Base-by-base conservation (phyloP, 2,888 invertebrate species). In the Tetranychus truncatus region DNA sequence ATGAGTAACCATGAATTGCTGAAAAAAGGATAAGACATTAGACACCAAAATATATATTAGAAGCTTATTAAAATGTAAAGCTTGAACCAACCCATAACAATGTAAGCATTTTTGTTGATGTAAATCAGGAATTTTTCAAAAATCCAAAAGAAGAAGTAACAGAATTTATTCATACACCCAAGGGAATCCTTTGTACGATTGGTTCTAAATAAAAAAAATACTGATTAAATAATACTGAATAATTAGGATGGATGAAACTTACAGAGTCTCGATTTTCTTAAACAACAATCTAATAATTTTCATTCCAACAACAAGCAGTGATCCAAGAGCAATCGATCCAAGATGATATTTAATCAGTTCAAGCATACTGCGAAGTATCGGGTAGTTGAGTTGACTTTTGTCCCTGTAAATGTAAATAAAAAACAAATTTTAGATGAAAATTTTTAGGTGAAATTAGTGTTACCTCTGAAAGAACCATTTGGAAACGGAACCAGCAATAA, bases 301-400 rank as follows among this genome's bases (percentile, higher is more conserved):
- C 81, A 95, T 91, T 74, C 95, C 84, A 0, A 95, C 94, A 77
- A 97, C 93, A 66, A 97, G 85, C 78, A 96, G 87, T 0, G 95
- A 92, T 2, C 97, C 97, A 80, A 95, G 90, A 0, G 95, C 96
- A 6, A 95, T 89, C 0, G 96, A 93, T 18, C 97, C 97, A 80
- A 95, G 84, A 83, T 97, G 95, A 81, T 94, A 96, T 65, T 87
- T 81, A 3, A 86, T 78, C 72, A 88, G 81, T 78, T 86, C 85
- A 21, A 82, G 80, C 45, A 84, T 82, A 76, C 86, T 86, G 44
- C 80, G 81, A 5, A 81, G 76, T 66, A 87, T 84, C 3, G 87
- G 87, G 66, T 80, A 81, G 15, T 81, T 80, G 86, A 69, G 72
- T 72, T n/a, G 15, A 24, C 34, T 45, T 72, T 72, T 72, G 72